A percentile compares a stretch with the other conserved stretches of the same genome.
Conservation (phyloP, 2,797 vertebrate species). For the Phrynocephalus vlangalii region DNA sequence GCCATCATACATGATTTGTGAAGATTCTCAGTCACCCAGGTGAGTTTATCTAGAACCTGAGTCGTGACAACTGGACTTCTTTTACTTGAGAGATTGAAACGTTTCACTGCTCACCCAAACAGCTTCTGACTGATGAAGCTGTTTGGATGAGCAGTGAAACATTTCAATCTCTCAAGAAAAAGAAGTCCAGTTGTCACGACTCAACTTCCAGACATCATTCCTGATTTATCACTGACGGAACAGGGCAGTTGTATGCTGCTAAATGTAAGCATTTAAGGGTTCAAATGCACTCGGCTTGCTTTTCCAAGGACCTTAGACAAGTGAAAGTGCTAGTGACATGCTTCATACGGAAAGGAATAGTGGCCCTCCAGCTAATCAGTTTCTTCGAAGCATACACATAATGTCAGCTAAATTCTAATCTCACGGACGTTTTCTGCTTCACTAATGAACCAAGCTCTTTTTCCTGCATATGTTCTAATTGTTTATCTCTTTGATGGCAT, state of each 20-base stretch:
- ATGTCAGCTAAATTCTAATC: neutral
- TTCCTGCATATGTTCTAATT: rapidly evolving
- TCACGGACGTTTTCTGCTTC: constrained; percentile 19
- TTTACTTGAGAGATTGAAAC: too few relatives aligned
- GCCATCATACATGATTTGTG: too few relatives aligned
- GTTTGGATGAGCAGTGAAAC: too few relatives aligned
- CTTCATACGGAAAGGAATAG: constrained; percentile 17
- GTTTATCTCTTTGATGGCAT: neutral
- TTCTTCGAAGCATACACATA: neutral
- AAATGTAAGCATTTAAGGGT: constrained; percentile 10
- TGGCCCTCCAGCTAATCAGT: neutral
- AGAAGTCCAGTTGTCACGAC: too few relatives aligned
- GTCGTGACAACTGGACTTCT: too few relatives aligned
- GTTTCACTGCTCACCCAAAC: too few relatives aligned
- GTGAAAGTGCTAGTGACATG: neutral
- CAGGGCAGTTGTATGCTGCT: neutral
- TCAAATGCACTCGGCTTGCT: neutral
- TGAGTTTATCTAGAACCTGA: too few relatives aligned
- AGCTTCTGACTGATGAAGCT: too few relatives aligned
- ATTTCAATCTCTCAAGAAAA: too few relatives aligned
- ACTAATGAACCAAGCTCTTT: constrained; percentile 27
- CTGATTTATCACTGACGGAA: too few relatives aligned
- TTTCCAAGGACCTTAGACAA: neutral
- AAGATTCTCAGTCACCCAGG: too few relatives aligned
- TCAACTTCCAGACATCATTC: too few relatives aligned